Evolutionary conservation across 2,888 invertebrate genomes (phyloP).

Genomic region (Danaus chrysippus): DNA sequence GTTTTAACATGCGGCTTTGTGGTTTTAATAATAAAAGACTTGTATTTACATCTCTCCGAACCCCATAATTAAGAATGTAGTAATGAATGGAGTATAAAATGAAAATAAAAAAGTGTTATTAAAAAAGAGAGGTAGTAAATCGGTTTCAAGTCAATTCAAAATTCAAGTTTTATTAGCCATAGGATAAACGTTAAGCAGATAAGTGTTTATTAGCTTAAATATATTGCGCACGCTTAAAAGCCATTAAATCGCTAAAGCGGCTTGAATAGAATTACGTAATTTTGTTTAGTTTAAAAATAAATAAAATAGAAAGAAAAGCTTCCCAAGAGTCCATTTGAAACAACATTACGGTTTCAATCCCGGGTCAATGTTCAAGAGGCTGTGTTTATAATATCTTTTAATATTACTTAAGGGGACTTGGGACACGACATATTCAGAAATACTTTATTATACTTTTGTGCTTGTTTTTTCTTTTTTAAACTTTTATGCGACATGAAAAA

Average conservation of each 20-base stretch:
- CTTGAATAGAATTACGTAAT: not conserved
- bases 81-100: no score
- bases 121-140: no score
- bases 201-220: not conserved
- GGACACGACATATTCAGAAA: constrained; percentile 7
- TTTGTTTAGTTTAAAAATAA: constrained; percentile 12
- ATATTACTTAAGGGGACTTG: constrained; percentile 14
- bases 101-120: no score
- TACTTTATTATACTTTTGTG: not conserved
- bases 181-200: constrained; percentile 1
- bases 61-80: no score
- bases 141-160: no score
- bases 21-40: no score
- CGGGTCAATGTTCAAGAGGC: constrained; percentile 24
- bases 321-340: constrained; percentile 20
- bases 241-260: not conserved
- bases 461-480: not conserved
- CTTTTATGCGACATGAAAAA: no score
- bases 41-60: no score
- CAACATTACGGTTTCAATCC: constrained; percentile 26
- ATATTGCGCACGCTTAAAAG: not conserved
- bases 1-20: no score
- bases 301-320: constrained; percentile 17
- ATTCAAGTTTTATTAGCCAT: no score
- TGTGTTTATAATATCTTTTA: constrained; percentile 28